Base-by-base conservation (phyloP, 2,888 invertebrate genomes). In the Aethes cnicana region DNA sequence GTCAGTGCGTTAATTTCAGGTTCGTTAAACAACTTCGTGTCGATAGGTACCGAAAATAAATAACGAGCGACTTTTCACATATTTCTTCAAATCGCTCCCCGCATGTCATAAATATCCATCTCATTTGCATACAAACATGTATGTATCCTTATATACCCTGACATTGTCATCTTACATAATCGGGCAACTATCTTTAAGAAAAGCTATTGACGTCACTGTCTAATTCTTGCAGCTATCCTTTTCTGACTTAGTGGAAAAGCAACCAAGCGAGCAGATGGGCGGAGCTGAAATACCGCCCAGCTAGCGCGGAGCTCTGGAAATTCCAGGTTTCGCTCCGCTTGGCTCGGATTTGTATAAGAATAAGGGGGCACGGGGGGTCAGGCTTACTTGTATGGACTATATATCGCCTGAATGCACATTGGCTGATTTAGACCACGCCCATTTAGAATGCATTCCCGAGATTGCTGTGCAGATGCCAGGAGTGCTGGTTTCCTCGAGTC, bases 341-440 rank as follows among this genome's bases (percentile, higher is more conserved):
- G 50, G 61, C 58, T 63, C 68, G 50, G 55, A 64, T 73, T 70
- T 62, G 54, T 50, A 61, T 68, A 53, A 58, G 54, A 39, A 55
- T 55, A 56, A 69, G 67, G 74, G 61, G 62, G 62, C 53, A 63
- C 55, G 69, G 78, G 1, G 64, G 78, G 44, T 69, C 77, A 55
- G 5, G 17, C 12, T 8, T 30, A 1, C 42, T 12, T 83, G 83
- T 85, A 60, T 75, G 81, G 71, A 72, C 83, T 85, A 88, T 76
- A 85, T 83, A 86, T 82, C 88, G 90, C 87, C 83, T 88, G 86
- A 87, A 52, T 90, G 87, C 84, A 89, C 90, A 90, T 90, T 90
- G 90, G 89, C 79, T 83, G 87, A 80, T 79, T 76, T 71, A 76
- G 70, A 67, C 85, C 87, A 84, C 88, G 86, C 90, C 91, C 68